Conservation (phyloP, 2,888 invertebrate genomes). For the Sipha maydis region DNA sequence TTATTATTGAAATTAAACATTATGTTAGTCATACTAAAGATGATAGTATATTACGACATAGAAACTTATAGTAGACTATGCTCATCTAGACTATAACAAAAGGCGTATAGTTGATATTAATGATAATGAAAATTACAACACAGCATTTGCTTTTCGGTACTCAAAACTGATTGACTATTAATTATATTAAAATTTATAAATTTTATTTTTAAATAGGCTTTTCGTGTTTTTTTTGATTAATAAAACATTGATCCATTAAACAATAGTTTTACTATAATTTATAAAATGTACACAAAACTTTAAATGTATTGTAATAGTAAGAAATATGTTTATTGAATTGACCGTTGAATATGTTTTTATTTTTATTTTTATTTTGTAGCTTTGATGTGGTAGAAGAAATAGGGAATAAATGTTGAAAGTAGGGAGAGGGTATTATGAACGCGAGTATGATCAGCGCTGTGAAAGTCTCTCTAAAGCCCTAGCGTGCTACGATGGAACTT, state of each 20-base stretch:
- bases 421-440: slow-evolving; percentile 34
- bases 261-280: not conserved
- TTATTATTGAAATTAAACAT: too few relatives aligned
- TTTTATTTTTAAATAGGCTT: too few relatives aligned
- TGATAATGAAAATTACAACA: too few relatives aligned
- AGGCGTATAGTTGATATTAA: too few relatives aligned
- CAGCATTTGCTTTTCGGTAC: too few relatives aligned
- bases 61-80: too few relatives aligned
- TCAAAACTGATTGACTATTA: too few relatives aligned
- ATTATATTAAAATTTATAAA: too few relatives aligned
- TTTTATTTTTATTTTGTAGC: not conserved
- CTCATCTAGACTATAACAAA: too few relatives aligned
- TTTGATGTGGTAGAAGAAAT: slow-evolving; percentile 11
- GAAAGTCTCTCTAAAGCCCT: slow-evolving; percentile 56
- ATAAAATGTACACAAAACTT: not conserved
- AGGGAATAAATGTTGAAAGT: slow-evolving; percentile 4
- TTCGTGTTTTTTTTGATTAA: too few relatives aligned
- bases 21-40: too few relatives aligned
- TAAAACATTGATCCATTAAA: not conserved
- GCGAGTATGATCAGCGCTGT: slow-evolving; percentile 40
- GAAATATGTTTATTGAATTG: slow-evolving; percentile 14
- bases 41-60: too few relatives aligned
- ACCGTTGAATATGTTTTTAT: not conserved
- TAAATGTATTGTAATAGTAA: not conserved
- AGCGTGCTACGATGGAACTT: slow-evolving; percentile 60